Base-by-base conservation (phyloP, 2,888 invertebrate species). In the Stenichneumon culpator region DNA sequence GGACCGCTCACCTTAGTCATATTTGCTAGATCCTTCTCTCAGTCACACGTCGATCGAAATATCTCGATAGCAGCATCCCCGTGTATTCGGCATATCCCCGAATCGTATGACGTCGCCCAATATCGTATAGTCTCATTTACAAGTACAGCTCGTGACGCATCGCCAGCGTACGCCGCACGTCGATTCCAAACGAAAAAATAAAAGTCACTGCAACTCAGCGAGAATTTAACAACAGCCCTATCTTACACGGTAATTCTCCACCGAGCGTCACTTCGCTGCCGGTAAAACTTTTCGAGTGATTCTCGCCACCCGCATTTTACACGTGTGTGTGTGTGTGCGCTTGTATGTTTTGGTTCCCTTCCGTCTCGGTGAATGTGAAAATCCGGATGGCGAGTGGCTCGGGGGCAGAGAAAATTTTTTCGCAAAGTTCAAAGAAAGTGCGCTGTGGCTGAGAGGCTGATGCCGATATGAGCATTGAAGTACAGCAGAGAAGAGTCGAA, bases 391-490 rank as follows among this genome's bases (percentile, higher is more conserved):
- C 67, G 28, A 69, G 63, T 70, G 69, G 69, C 84, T 70, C 57
- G 32, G 52, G 44, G 68, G 60, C 14, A 57, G 68, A 57, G 63
- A 81, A 78, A 57, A 44, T 78, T 78, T 81, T 60, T 81, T 60
- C 39, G 54, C 36, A 74, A 79, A 84, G 78, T 82, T 84, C 84
- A 79, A 82, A 81, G 78, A 81, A 84, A 82, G 78, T 50, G 78
- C 28, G 36, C 65, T 19, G 50, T 65, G 65, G 80, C 19, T 25
- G 67, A 39, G 77, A 81, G 80, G 75, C 68, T 50, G 25, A 60
- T 68, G 73, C 86, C 81, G 86, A 88, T 86, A 82, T 57, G 72
- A 63, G 65, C 63, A 47, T 73, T 68, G 82, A 88, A 77, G 69
- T 67, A 73, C 19, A 50, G 52, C 54, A 22, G 32, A 73, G 36